Conservation (phyloP, 2,888 invertebrate species). For the Drosophila parthenogenetica region DNA sequence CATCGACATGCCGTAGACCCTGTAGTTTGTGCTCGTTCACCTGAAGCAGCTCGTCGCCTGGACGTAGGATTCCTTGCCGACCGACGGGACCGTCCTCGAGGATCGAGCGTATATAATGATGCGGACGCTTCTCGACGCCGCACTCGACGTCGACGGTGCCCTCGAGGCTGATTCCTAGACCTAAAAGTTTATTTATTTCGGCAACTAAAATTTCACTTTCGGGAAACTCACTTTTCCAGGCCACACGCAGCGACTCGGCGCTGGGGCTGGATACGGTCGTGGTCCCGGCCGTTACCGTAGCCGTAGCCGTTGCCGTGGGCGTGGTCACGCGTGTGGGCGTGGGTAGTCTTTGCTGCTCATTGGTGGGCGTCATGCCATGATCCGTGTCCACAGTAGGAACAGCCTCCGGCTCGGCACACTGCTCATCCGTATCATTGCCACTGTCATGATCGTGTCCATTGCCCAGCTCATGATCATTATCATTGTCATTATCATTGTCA, state of each 20-base stretch:
- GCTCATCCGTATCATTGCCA: slow-evolving; percentile 75
- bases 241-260: slow-evolving; percentile 90
- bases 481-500: slow-evolving; percentile 58
- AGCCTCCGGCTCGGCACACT: slow-evolving; percentile 60
- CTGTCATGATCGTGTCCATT: slow-evolving; percentile 69
- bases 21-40: slow-evolving; percentile 96
- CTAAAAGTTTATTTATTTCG: slow-evolving; percentile 96
- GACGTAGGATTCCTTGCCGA: slow-evolving; percentile 93
- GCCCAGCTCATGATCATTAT: slow-evolving; percentile 19
- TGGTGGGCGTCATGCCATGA: slow-evolving; percentile 61
- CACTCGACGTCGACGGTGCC: slow-evolving; percentile 99
- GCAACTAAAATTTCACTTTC: slow-evolving; percentile 96
- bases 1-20: slow-evolving; percentile 98
- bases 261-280: slow-evolving; percentile 86
- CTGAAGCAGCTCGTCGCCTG: slow-evolving; percentile 98
- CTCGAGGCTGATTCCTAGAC: slow-evolving; percentile 98
- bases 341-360: slow-evolving; percentile 37
- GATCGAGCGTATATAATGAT: slow-evolving; percentile 98
- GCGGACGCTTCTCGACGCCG: slow-evolving; percentile 98
- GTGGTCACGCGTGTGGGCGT: not conserved
- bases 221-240: slow-evolving; percentile 92
- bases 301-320: not conserved
- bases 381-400: slow-evolving; percentile 47
- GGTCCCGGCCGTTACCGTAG: slow-evolving; percentile 15
- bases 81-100: slow-evolving; percentile 98